Conservation (phyloP, 2,888 invertebrate species). For the Acleris laterana region DNA sequence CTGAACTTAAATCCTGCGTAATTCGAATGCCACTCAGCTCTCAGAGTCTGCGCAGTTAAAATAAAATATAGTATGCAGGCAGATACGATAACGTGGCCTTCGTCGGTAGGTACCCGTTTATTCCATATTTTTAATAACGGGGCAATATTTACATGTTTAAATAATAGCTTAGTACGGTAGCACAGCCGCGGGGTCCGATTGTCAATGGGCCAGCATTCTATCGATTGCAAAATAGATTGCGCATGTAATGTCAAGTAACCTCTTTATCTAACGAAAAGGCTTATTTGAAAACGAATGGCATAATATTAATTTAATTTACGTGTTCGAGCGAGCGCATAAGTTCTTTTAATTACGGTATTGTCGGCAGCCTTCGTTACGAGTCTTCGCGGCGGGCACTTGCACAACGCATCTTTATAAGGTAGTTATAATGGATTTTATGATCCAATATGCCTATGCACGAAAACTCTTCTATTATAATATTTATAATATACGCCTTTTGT, state of each 20-base stretch:
- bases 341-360: slow-evolving; percentile 3
- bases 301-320: slow-evolving; percentile 13
- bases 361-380: slow-evolving; percentile 4
- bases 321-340: background rate
- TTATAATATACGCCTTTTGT: background rate
- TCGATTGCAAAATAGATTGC: slow-evolving; percentile 13
- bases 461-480: background rate
- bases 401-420: too few species aligned
- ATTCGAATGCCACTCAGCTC: background rate
- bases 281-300: slow-evolving; percentile 1
- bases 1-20: background rate
- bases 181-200: slow-evolving; percentile 51
- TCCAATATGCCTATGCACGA: too few species aligned
- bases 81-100: slow-evolving; percentile 3
- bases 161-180: slow-evolving; percentile 38
- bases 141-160: slow-evolving; percentile 48
- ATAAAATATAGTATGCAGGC: slow-evolving; percentile 1
- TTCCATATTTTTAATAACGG: slow-evolving; percentile 48
- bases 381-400: too few species aligned
- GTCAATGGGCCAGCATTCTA: slow-evolving; percentile 48
- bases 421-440: too few species aligned
- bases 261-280: slow-evolving; percentile 9
- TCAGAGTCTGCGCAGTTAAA: slow-evolving; percentile 11
- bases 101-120: slow-evolving; percentile 46
- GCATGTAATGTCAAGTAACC: slow-evolving; percentile 20